Evolutionary conservation across 2,888 invertebrate species (phyloP).

Genomic region (Drosophila birchii): DNA sequence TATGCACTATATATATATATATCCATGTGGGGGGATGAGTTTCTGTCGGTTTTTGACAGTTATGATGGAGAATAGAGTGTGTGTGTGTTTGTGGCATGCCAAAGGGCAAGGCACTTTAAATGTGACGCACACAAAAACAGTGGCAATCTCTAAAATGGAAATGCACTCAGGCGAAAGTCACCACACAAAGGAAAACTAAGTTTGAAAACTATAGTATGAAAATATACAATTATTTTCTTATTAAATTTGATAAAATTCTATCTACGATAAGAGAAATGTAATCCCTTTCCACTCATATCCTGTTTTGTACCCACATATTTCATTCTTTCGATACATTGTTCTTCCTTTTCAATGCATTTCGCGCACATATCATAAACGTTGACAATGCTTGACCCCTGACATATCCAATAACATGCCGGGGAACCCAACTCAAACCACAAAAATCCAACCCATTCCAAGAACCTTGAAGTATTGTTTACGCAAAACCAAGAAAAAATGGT

Average conservation of each 20-base stretch:
- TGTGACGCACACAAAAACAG: slow-evolving; percentile 48
- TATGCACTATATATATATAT: not conserved
- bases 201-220: not conserved
- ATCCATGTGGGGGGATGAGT: slow-evolving; percentile 51
- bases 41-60: slow-evolving; percentile 75
- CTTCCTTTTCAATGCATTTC: slow-evolving; percentile 46
- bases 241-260: not conserved
- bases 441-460: slow-evolving; percentile 17
- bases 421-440: slow-evolving; percentile 7
- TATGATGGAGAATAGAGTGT: slow-evolving; percentile 74
- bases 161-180: slow-evolving; percentile 45
- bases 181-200: slow-evolving; percentile 17
- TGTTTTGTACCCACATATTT: not conserved
- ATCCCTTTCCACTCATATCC: not conserved
- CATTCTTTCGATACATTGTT: slow-evolving; percentile 28
- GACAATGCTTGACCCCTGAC: slow-evolving; percentile 56
- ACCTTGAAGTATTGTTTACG: slow-evolving; percentile 66
- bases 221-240: not conserved
- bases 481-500: slow-evolving; percentile 20
- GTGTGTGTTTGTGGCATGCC: slow-evolving; percentile 30
- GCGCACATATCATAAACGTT: slow-evolving; percentile 38
- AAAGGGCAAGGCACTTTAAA: slow-evolving; percentile 65
- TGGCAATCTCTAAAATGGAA: slow-evolving; percentile 62
- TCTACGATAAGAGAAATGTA: slow-evolving; percentile 1
- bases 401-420: slow-evolving; percentile 31